Evolutionary conservation across 92 coral and sea anemone species (phyloP).

Genomic region (Palythoa grandis): DNA sequence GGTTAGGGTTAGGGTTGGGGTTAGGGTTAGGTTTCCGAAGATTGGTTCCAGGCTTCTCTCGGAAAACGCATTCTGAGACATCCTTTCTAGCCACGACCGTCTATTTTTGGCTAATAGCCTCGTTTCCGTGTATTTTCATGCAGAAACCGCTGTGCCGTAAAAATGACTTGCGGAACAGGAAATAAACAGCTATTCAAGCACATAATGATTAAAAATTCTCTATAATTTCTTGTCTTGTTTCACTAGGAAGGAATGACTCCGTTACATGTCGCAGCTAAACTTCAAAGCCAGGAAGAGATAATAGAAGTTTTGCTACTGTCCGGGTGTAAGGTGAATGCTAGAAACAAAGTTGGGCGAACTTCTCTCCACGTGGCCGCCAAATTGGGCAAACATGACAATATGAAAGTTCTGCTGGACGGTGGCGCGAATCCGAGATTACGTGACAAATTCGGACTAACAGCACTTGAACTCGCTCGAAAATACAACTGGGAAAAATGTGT

Average conservation of each 20-base stretch:
- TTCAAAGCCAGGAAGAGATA: conserved; percentile 40
- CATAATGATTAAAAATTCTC: no score
- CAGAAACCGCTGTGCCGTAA: no score
- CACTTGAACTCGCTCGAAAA: conserved; percentile 72
- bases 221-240: neutral
- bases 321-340: conserved; percentile 61
- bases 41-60: no score
- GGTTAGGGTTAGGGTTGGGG: no score
- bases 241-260: conserved; percentile 87
- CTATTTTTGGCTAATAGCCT: no score
- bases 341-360: conserved; percentile 85
- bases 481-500: conserved; percentile 65
- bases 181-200: no score
- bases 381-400: conserved; percentile 57
- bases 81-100: no score
- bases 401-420: conserved; percentile 66
- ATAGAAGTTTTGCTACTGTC: conserved; percentile 47
- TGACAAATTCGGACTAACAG: conserved; percentile 82
- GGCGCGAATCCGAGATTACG: conserved; percentile 71
- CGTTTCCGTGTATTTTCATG: no score
- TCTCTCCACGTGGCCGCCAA: conserved; percentile 84
- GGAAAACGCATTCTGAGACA: no score
- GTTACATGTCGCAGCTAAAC: conserved; percentile 74
- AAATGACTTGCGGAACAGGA: no score
- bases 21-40: no score